phyloP scores from a whole-genome alignment of 2,797 vertebrate species.

The Epinephelus malabaricus region DNA sequence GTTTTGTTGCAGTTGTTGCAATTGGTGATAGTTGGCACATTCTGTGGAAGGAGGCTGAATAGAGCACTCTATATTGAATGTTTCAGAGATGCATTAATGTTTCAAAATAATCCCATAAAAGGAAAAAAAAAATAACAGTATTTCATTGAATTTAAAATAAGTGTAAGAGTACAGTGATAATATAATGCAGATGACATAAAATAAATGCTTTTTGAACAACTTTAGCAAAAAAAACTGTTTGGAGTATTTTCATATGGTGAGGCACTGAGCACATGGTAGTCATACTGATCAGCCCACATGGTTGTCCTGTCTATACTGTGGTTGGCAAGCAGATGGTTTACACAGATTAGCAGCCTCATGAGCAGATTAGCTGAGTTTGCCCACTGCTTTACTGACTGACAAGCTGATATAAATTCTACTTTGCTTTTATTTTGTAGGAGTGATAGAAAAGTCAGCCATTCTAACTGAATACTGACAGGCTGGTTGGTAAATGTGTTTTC shows the following conservation, averaged over 20 bases:
- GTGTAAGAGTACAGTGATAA: not conserved
- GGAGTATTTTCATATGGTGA: not conserved
- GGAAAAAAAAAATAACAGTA: too few relatives aligned
- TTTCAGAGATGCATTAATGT: not conserved
- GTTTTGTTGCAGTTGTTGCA: too few relatives aligned
- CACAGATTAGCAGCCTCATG: conserved; percentile 68
- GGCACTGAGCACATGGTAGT: not conserved
- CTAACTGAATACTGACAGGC: not conserved
- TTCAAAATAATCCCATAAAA: too few relatives aligned
- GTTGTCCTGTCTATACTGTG: not conserved
- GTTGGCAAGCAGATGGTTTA: conserved; percentile 68
- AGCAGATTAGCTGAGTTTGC: conserved; percentile 63
- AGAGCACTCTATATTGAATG: too few relatives aligned
- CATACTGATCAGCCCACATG: not conserved
- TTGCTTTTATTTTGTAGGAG: conserved; percentile 20
- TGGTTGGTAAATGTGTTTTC: not conserved
- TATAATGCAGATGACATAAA: not conserved
- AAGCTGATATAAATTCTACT: not conserved
- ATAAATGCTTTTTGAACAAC: not conserved
- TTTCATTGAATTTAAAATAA: not conserved
- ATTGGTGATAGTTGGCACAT: too few relatives aligned
- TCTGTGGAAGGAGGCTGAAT: too few relatives aligned
- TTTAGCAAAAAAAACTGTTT: too few relatives aligned
- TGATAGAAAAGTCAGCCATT: not conserved
- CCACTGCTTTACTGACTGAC: conserved; percentile 26